These are phyloP conservation scores for Argyresthia goedartella DNA, from an alignment of 2,888 invertebrate species.

Conservation along the genomic window DNA sequence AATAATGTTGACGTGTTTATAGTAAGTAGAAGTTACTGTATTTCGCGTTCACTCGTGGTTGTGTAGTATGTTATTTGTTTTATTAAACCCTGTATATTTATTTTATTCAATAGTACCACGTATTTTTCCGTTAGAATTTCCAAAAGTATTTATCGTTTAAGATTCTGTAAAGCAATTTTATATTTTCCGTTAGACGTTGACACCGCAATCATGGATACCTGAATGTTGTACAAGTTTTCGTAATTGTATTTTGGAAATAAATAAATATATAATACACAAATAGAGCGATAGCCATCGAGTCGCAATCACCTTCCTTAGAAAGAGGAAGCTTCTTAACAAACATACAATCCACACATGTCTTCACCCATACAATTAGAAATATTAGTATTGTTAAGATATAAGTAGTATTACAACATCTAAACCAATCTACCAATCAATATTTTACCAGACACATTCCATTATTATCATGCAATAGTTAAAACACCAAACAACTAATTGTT, in stretches of 20 bases:
- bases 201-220: conserved; percentile 43
- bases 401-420: no score
- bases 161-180: not conserved
- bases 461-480: no score
- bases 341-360: not conserved
- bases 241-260: conserved; percentile 23
- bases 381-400: no score
- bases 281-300: no score
- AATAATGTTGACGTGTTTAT: not conserved
- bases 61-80: conserved; percentile 29
- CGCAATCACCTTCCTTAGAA: not conserved
- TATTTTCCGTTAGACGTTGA: not conserved
- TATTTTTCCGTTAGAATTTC: not conserved
- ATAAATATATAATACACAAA: not conserved
- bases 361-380: no score
- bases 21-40: not conserved
- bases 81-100: not conserved
- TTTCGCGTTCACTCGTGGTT: conserved; percentile 57
- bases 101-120: no score
- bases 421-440: no score
- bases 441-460: no score
- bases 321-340: not conserved
- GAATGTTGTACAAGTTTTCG: conserved; percentile 47
- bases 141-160: not conserved
- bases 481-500: conserved; percentile 7